These are phyloP conservation scores for Heliornis fulica DNA, from an alignment of 2,113 vertebrate genomes.

Conservation along the genomic window DNA sequence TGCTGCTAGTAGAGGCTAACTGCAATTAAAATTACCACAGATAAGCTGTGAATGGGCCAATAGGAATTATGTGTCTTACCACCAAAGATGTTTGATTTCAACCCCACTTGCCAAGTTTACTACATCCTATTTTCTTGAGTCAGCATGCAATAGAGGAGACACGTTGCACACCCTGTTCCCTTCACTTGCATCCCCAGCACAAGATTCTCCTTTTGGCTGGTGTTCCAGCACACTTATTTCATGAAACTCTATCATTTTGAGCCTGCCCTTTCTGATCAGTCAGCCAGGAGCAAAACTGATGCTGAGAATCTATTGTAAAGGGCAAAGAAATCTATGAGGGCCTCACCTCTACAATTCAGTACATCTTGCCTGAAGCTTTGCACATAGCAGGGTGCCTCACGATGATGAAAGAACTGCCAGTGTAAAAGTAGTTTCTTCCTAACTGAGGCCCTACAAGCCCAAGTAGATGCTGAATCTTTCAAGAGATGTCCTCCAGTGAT, in stretches of 20 bases:
- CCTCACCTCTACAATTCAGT: not conserved
- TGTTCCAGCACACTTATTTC: conserved; percentile 40
- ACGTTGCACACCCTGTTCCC: not conserved
- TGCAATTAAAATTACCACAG: not conserved
- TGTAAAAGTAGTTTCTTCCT: not conserved
- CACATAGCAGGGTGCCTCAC: not conserved
- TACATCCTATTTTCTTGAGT: not conserved
- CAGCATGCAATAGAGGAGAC: conserved; percentile 9
- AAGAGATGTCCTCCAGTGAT: not conserved
- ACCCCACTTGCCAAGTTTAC: not conserved
- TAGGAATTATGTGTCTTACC: not conserved
- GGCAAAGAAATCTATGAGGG: conserved; percentile 29
- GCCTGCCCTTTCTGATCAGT: conserved; percentile 37
- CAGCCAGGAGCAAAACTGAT: conserved; percentile 32
- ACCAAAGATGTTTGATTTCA: not conserved
- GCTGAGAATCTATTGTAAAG: conserved; percentile 34
- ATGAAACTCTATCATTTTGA: conserved; percentile 15
- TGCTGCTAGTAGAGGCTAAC: not conserved
- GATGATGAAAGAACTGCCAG: not conserved
- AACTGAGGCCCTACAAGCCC: not conserved
- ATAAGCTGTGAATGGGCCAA: not conserved
- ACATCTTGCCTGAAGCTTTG: conserved; percentile 34
- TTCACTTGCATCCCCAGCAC: conserved; percentile 46
- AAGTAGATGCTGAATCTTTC: not conserved
- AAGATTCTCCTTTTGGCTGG: conserved; percentile 14